Percentiles rank a stretch among this genome's conserved stretches.
phyloP scores from a whole-genome alignment of 2,797 vertebrate genomes.

The Tenualosa thibaudeaui region DNA sequence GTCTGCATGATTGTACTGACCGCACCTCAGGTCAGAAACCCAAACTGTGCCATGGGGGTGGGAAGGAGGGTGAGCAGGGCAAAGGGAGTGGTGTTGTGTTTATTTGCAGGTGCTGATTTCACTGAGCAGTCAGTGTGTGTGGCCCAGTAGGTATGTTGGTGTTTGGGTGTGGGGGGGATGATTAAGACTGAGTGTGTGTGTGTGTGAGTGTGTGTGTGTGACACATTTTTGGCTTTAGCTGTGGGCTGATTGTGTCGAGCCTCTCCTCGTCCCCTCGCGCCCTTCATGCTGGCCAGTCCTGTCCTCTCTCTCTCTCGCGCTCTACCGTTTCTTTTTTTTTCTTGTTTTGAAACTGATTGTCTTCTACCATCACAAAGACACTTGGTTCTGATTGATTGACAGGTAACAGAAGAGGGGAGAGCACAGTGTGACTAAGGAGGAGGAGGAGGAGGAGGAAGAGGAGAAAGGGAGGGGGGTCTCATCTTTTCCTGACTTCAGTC shows the following conservation, averaged over 20 bases:
- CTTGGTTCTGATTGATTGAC: conserved; percentile 85
- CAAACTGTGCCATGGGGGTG: background rate
- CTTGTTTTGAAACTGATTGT: conserved; percentile 85
- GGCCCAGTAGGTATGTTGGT: background rate
- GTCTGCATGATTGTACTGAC: background rate
- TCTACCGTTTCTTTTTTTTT: conserved; percentile 66
- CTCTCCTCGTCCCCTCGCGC: conserved; percentile 57
- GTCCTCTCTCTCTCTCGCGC: conserved; percentile 65
- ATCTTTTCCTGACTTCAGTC: conserved; percentile 59
- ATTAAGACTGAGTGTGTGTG: conserved; percentile 29
- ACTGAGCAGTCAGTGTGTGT: background rate
- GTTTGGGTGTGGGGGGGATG: conserved; percentile 15
- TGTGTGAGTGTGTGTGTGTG: conserved; percentile 36
- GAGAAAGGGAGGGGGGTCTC: background rate
- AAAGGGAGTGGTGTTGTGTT: background rate
- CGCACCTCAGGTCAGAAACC: background rate
- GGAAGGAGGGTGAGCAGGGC: background rate
- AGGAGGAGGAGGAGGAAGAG: background rate
- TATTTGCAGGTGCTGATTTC: background rate
- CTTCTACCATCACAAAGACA: conserved; percentile 87
- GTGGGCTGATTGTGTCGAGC: conserved; percentile 58
- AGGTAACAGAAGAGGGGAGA: conserved; percentile 81
- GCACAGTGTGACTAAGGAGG: conserved; percentile 78
- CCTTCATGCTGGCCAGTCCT: conserved; percentile 48
- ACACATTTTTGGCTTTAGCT: background rate